Evolutionary conservation across 2,113 vertebrate genomes (phyloP).

Genomic region (Dasyprocta punctata): DNA sequence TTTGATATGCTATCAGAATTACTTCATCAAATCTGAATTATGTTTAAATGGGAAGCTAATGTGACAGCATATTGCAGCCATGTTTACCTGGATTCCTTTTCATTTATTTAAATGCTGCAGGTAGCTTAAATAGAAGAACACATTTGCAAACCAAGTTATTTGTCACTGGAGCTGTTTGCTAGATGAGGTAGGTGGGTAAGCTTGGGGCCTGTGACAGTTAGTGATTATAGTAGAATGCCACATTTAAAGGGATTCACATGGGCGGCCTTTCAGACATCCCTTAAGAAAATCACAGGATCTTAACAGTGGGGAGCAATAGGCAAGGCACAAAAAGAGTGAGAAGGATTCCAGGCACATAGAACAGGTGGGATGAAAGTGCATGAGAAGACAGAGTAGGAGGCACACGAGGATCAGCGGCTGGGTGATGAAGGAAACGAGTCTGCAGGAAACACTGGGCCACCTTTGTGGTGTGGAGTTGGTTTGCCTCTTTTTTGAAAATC

Average conservation of each 20-base stretch:
- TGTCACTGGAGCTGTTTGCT: background rate
- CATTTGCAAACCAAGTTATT: background rate
- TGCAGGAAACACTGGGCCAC: background rate
- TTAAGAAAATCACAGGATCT: background rate
- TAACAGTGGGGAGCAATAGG: background rate
- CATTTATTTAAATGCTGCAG: background rate
- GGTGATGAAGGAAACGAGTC: background rate
- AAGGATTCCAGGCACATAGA: background rate
- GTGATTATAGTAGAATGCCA: background rate
- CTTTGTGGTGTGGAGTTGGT: accelerated
- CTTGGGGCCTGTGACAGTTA: background rate
- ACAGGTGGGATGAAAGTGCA: background rate
- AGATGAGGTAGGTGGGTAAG: background rate
- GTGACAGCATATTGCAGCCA: background rate
- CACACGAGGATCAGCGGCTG: accelerated
- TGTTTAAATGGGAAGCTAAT: conserved; percentile 42
- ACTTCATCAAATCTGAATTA: conserved; percentile 52
- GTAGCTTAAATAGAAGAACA: background rate
- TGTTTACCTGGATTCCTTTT: conserved; percentile 2
- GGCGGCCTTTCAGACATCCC: background rate
- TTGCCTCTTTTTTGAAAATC: background rate
- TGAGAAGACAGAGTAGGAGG: background rate
- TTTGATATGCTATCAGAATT: conserved; percentile 12
- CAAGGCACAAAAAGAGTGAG: background rate
- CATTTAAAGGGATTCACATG: background rate